Base-by-base conservation (phyloP, 1,140 invertebrate genomes). In the Drosophila murphyi region DNA sequence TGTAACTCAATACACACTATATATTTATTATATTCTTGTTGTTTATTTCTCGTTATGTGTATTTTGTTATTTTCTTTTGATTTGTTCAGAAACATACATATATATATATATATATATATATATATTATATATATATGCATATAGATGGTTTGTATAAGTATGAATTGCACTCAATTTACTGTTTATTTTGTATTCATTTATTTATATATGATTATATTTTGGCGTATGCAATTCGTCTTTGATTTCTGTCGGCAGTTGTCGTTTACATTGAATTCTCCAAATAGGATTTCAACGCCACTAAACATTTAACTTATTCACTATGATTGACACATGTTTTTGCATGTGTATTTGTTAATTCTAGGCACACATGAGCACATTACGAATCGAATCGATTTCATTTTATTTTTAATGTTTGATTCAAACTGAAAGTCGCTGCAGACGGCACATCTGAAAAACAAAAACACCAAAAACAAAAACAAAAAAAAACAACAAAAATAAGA, bases 111-210 rank as follows among this genome's bases (percentile, higher is more conserved):
- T 52, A 59, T 43, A 70, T 52, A 55, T 65, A 64, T 65, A 35
- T 31, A 62, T 62, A 48, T 61, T 62, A 48, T 61, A 63, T 57
- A 64, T 72, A 50, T 57, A 56, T 73, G 50, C 51, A 31, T 54
- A 39, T 52, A 32, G 51, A 65, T 65, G 52, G 47, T 12, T 34
- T 50, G 39, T 62, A 55, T 48, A 52, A 20, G 20, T 20, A 20
- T 20, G 20, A 20, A 7, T 7, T 51, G 48, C 20, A 54, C 32
- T 51, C 37, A n/a, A 34, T 52, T 5, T 57, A 20, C 57, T 67
- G 31, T 71, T 12, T 81, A 64, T 52, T 74, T 81, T 63, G 47
- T 72, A 60, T 72, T 80, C 51, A n/a, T 60, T 60, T 32, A n/a
- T 51, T 29, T 60, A 45, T 37, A 1, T 12, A 5, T 43, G 4